Evolutionary conservation across 2,888 invertebrate genomes (phyloP).

Genomic region (Arrhopalites spinosus): DNA sequence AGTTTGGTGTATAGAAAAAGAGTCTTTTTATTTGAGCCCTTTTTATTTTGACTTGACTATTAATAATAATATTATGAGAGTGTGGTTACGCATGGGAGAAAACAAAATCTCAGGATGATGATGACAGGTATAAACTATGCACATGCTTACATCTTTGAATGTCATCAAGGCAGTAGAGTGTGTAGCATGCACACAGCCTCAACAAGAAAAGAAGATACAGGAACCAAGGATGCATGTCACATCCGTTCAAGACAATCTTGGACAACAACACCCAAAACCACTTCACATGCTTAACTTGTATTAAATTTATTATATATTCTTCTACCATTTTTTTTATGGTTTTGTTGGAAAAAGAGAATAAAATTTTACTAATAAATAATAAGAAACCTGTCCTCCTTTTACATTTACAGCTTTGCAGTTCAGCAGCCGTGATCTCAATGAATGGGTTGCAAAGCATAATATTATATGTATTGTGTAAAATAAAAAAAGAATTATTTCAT

Average conservation of each 20-base stretch:
- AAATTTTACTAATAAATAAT: too few relatives aligned
- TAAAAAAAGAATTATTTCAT: too few relatives aligned
- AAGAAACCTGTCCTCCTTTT: too few relatives aligned
- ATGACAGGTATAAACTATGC: neutral
- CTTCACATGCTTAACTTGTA: too few relatives aligned
- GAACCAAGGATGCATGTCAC: conserved; percentile 25
- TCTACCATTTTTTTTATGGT: too few relatives aligned
- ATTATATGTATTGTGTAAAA: too few relatives aligned
- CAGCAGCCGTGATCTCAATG: too few relatives aligned
- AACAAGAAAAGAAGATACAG: conserved; percentile 5
- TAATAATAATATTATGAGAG: conserved; percentile 13
- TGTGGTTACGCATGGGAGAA: conserved; percentile 21
- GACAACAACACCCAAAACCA: conserved; percentile 12
- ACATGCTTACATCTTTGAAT: neutral
- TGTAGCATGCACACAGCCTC: conserved; percentile 21
- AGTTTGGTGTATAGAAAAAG: neutral
- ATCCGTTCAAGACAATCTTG: conserved; percentile 3
- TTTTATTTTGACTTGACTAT: neutral
- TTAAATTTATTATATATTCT: too few relatives aligned
- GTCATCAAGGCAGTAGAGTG: conserved; percentile 30
- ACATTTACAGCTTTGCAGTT: too few relatives aligned
- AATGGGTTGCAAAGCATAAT: too few relatives aligned
- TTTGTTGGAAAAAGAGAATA: too few relatives aligned
- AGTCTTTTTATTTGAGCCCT: neutral
- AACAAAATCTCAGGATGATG: conserved; percentile 22